These are phyloP conservation scores for Cettia cetti DNA, from an alignment of 2,113 vertebrate species.

Conservation along the genomic window DNA sequence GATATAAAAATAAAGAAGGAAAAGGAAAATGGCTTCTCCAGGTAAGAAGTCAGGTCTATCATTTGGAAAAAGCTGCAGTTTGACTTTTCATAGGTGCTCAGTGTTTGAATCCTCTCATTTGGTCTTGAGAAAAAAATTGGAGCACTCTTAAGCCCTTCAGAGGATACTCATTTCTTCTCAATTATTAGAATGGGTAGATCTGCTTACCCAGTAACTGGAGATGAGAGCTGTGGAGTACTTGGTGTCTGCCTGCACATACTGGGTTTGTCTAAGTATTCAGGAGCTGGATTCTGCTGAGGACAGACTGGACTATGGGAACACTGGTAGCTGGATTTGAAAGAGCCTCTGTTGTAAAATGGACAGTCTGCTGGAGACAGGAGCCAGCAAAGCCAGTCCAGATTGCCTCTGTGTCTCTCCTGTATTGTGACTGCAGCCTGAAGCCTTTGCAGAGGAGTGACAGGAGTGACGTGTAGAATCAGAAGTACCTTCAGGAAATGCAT, in stretches of 20 bases:
- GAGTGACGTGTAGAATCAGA: neutral
- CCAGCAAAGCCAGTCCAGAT: neutral
- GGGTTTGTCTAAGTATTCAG: neutral
- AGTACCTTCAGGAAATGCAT: neutral
- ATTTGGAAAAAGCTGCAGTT: neutral
- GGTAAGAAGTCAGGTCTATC: slow-evolving; percentile 69
- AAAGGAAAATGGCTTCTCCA: slow-evolving; percentile 93
- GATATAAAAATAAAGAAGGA: slow-evolving; percentile 89
- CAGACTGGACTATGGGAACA: neutral
- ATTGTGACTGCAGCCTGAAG: neutral
- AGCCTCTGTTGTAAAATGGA: neutral
- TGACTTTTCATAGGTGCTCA: neutral
- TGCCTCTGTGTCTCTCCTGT: neutral
- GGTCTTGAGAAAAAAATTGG: neutral
- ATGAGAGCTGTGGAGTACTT: neutral
- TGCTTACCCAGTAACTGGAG: neutral
- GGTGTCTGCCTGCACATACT: neutral
- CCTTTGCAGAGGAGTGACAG: neutral
- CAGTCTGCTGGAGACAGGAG: neutral
- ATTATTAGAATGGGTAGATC: neutral
- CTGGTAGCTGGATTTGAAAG: neutral
- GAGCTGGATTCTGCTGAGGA: neutral
- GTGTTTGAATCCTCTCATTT: neutral
- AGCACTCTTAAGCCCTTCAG: neutral
- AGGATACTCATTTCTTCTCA: neutral